Evolutionary conservation across 1,140 invertebrate genomes (phyloP).

Genomic region (Paralvinella palmiformis): DNA sequence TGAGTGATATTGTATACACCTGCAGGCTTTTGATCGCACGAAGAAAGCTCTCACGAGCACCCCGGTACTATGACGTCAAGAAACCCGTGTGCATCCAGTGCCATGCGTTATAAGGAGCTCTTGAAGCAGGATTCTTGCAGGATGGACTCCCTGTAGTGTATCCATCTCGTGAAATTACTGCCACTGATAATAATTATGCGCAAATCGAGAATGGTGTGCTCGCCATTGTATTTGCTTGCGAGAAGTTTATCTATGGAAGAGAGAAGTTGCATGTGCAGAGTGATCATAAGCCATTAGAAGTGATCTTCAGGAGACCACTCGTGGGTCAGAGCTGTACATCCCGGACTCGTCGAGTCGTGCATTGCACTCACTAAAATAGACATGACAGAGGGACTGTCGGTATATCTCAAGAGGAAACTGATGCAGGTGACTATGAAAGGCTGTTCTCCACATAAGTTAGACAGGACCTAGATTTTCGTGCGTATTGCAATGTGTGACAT

Average conservation of each 20-base stretch:
- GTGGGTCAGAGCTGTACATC: constrained; percentile 14
- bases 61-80: constrained; percentile 3
- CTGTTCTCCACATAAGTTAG: constrained; percentile 39
- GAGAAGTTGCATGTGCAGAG: constrained; percentile 16
- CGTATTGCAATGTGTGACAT: constrained; percentile 1
- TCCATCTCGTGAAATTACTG: constrained; percentile 46
- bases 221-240: constrained; percentile 49
- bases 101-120: constrained; percentile 31
- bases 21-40: neutral
- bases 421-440: constrained; percentile 28
- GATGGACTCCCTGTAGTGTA: constrained; percentile 48
- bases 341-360: constrained; percentile 28
- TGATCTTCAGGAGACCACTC: constrained; percentile 22
- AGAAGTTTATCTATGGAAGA: constrained; percentile 43
- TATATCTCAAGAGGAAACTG: neutral
- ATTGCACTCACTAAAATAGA: neutral
- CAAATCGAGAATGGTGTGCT: constrained; percentile 53
- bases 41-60: constrained; percentile 4
- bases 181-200: constrained; percentile 48
- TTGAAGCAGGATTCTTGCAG: constrained; percentile 49
- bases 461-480: neutral
- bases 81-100: constrained; percentile 25
- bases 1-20: neutral
- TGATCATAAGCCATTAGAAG: constrained; percentile 26
- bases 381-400: neutral